Base-by-base conservation (phyloP, 2,113 vertebrate species). In the Toxotes jaculatrix region DNA sequence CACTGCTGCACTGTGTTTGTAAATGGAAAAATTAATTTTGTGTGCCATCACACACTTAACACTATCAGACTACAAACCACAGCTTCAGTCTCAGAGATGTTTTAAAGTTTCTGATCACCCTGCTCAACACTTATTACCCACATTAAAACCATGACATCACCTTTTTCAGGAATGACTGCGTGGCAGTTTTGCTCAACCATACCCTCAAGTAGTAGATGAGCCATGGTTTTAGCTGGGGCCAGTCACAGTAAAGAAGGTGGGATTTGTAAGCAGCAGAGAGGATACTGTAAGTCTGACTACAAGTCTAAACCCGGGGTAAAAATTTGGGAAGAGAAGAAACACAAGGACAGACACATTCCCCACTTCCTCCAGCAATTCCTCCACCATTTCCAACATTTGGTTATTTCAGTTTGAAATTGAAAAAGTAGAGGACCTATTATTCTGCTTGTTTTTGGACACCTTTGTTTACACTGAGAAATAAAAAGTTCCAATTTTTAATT, bases 211-310 rank as follows among this genome's bases (percentile, higher is more conserved):
- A 66, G 74, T 57, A 57, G 31, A 81, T 74, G 43, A 74, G 63
- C 38, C 36, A 12, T 38, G 9, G 16, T 57, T 65, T 19, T 47
- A 21, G 36, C 53, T 23, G 12, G 5, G 23, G 14, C 36, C 19
- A 38, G 42, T 64, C 14, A 23, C 36, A 55, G 73, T 60, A 72
- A 64, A 74, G 40, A 45, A 11, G 9, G 47, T 7, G 45, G 27
- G 19, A 64, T 82, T 68, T 85, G 36, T 60, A 70, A 63, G 55
- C 73, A 67, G 73, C 17, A 66, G 27, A 74, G 66, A 13, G 64
- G 49, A 59, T 53, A 38, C 6, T 34, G 61, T 16, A 27, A 7
- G n/a, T 49, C 17, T 63, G 67, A 21, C 27, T 71, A 36, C 11
- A 3, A 81, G 68, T 47, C 49, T 64, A 4, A 61, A 68, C 59